phyloP scores from a whole-genome alignment of 2,797 vertebrate species.

The Mormyrus proboscirostris region DNA sequence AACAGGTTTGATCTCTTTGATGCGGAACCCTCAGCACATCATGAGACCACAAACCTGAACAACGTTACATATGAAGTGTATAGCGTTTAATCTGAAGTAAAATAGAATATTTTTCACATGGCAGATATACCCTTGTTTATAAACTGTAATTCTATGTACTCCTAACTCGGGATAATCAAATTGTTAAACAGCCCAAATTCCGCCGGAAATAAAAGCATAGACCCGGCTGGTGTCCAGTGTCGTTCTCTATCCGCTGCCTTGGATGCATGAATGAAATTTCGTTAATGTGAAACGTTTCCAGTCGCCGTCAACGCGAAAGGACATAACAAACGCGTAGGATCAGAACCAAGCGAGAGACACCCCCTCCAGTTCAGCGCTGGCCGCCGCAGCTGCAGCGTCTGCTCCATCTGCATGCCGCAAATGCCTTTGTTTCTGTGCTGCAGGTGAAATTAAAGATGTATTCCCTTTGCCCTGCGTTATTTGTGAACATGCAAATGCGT shows the following conservation, averaged over 20 bases:
- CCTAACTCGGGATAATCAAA: background rate
- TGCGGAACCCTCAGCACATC: background rate
- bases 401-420: background rate
- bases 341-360: background rate
- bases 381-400: background rate
- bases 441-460: background rate
- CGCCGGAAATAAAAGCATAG: background rate
- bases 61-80: background rate
- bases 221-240: background rate
- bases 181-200: background rate
- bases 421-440: background rate
- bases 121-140: background rate
- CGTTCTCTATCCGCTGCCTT: background rate
- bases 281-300: background rate
- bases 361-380: background rate
- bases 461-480: background rate
- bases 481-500: background rate
- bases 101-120: background rate
- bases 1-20: background rate
- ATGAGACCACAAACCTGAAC: background rate
- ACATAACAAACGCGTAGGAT: background rate
- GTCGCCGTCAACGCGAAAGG: background rate
- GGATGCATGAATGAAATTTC: background rate
- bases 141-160: background rate
- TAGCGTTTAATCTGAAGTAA: background rate